phyloP scores from a whole-genome alignment of 2,888 invertebrate genomes.

The Sinhomidia bicolor region DNA sequence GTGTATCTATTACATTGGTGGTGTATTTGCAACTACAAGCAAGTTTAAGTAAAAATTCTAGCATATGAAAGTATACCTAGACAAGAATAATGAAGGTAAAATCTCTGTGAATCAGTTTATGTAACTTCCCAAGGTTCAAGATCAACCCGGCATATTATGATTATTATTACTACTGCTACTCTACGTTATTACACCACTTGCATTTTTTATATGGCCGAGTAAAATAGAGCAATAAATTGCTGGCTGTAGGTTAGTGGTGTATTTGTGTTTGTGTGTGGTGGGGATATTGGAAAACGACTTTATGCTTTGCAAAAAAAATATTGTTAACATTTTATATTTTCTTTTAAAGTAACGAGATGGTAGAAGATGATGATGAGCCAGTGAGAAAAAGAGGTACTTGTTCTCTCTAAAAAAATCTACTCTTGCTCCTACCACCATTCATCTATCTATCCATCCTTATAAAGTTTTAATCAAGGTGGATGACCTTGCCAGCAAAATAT shows the following conservation, averaged over 20 bases:
- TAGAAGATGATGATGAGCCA: constrained; percentile 2
- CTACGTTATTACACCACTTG: background rate
- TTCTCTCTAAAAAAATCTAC: background rate
- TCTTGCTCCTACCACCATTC: background rate
- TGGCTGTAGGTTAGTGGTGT: constrained; percentile 31
- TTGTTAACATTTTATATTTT: background rate
- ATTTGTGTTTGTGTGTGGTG: background rate
- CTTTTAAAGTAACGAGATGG: background rate
- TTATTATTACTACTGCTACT: background rate
- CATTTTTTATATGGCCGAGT: constrained; percentile 20
- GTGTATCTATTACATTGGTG: too few relatives aligned
- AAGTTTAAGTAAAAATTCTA: background rate
- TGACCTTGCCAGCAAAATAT: constrained; percentile 64
- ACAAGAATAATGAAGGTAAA: constrained; percentile 34
- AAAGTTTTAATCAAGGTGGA: constrained; percentile 64
- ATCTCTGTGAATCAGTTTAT: constrained; percentile 69
- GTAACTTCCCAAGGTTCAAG: constrained; percentile 73
- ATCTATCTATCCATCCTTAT: too few relatives aligned
- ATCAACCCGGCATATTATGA: constrained; percentile 67
- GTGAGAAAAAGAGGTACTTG: constrained; percentile 15
- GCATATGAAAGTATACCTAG: background rate
- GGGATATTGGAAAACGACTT: background rate
- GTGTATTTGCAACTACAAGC: background rate
- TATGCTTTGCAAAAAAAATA: background rate
- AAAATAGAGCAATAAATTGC: constrained; percentile 22